Conservation (phyloP, 2,113 vertebrate genomes). For the Turdus rufiventris region DNA sequence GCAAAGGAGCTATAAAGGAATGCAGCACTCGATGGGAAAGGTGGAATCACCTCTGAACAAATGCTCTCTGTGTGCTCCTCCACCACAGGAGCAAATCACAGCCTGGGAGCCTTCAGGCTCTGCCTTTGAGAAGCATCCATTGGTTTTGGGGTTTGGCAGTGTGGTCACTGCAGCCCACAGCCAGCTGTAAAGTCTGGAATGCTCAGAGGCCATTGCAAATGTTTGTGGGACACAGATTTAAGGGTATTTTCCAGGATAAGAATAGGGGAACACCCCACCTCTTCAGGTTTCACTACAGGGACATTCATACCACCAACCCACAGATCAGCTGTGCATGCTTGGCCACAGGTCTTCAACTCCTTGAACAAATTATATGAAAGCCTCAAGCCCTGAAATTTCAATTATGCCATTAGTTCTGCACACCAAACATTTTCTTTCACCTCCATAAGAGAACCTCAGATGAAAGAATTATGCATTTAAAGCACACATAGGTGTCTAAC, state of each 20-base stretch:
- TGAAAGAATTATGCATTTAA: not conserved
- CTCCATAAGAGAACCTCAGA: not conserved
- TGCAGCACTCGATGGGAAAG: not conserved
- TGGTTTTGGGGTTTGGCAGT: not conserved
- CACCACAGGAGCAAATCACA: not conserved
- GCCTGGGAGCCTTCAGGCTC: not conserved
- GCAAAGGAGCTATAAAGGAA: not conserved
- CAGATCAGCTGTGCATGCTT: not conserved
- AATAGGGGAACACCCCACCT: fast-evolving
- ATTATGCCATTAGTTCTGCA: not conserved
- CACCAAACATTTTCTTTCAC: not conserved
- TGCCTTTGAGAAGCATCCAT: not conserved
- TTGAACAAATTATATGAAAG: not conserved
- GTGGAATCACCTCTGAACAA: not conserved
- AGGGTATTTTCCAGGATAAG: not conserved
- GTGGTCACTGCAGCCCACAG: not conserved
- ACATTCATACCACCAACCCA: not conserved
- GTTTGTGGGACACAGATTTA: not conserved
- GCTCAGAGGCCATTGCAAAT: not conserved
- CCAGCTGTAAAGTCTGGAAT: not conserved
- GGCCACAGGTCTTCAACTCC: not conserved
- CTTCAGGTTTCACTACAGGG: not conserved
- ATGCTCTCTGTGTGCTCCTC: not conserved
- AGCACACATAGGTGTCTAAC: not conserved
- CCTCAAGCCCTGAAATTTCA: not conserved